Conservation (phyloP, 2,113 vertebrate genomes). For the Brachirus orientalis region DNA sequence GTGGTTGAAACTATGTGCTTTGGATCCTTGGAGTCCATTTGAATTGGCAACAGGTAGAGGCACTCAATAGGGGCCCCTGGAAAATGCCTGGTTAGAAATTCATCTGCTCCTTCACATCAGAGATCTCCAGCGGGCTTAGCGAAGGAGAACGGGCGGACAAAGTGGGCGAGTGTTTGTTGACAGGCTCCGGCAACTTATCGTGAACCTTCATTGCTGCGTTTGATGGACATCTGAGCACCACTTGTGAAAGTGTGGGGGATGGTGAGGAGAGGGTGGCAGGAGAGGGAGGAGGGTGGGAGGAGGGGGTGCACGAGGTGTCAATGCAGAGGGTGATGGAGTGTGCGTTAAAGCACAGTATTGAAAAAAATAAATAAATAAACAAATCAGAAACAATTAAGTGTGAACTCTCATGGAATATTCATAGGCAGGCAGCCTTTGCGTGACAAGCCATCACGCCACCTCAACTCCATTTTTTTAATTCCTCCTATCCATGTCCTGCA, state of each 20-base stretch:
- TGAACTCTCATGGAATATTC: conserved; percentile 86
- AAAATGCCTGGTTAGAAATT: conserved; percentile 56
- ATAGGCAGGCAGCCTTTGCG: conserved; percentile 75
- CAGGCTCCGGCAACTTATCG: conserved; percentile 67
- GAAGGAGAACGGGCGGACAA: conserved; percentile 22
- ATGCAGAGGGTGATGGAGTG: conserved; percentile 70
- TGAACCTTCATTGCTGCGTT: conserved; percentile 58
- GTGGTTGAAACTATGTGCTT: conserved; percentile 32
- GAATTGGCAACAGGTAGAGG: conserved; percentile 76
- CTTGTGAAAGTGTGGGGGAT: conserved; percentile 69
- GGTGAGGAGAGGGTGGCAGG: conserved; percentile 53
- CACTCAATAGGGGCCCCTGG: conserved; percentile 36
- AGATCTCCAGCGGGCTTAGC: conserved; percentile 55
- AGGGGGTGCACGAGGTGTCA: conserved; percentile 59
- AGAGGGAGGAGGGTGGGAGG: conserved; percentile 3
- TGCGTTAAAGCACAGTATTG: conserved; percentile 73
- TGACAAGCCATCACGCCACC: conserved; percentile 82
- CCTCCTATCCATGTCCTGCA: conserved; percentile 70
- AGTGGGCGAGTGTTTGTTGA: conserved; percentile 64
- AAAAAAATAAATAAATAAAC: conserved; percentile 78
- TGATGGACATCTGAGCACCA: conserved; percentile 76
- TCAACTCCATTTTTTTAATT: conserved; percentile 59
- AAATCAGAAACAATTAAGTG: conserved; percentile 86
- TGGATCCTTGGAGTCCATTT: conserved; percentile 59
- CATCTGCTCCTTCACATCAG: conserved; percentile 60